Base-by-base conservation (phyloP, 2,113 vertebrate genomes). In the Calyptommatus sinebrachiatus region DNA sequence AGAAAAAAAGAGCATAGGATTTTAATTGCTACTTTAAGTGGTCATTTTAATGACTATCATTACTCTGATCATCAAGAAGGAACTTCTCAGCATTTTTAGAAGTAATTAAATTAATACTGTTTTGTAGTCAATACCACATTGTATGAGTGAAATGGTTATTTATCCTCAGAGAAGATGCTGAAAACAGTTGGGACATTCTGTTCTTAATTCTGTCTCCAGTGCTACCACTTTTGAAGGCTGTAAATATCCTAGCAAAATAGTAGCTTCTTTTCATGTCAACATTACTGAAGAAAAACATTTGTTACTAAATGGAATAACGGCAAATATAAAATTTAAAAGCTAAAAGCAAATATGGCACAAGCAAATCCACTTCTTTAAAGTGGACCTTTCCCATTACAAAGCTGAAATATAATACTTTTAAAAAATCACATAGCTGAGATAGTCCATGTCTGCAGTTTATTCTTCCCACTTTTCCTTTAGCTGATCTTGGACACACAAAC, bases 221-320 rank as follows among this genome's bases (percentile, higher is more conserved):
- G 73, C 45, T 75, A 31, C 31, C 29, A 66, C 46, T 84, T 79
- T 57, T 60, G 21, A 76, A 57, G 74, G 20, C 68, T 76, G 48
- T 57, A 79, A 76, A 76, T 75, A 79, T 46, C 66, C 22, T 63
- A 35, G 35, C 71, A 29, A 57, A n/a, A 35, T 22, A 35, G 5
- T 26, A 61, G 11, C 24, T 61, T 5, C 28, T 83, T 79, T 68
- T 46, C 28, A 28, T 74, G 70, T 65, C 50, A 74, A 70, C n/a
- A 68, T 28, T 71, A 57, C 62, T 69, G 21, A 57, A 69, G 24
- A 41, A 61, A 61, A 71, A 80, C 35, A 53, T 76, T 69, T 46
- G n/a, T 61, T 72, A 48, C 66, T 62, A 75, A 71, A 62, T 22
- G 6, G 21, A 83, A 62, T 31, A 71, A 26, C 7, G 18, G 53